Conservation (phyloP, 2,888 invertebrate species). For the Phragmatobia fuliginosa region DNA sequence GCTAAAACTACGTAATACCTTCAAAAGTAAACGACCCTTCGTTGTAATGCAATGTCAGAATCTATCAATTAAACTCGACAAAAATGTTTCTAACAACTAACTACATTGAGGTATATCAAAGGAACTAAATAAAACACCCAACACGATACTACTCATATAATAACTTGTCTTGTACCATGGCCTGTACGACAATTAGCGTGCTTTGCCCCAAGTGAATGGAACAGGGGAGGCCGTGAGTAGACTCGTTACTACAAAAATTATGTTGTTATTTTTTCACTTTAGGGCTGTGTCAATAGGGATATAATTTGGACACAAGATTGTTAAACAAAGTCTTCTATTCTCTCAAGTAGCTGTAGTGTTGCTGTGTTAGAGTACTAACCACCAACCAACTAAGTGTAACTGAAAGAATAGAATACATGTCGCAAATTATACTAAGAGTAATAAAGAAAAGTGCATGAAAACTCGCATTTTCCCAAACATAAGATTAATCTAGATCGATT, state of each 20-base stretch:
- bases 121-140: background rate
- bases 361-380: too few relatives aligned
- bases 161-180: conserved; percentile 26
- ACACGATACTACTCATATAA: background rate
- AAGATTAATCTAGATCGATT: too few relatives aligned
- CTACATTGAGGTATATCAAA: conserved; percentile 7
- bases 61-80: background rate
- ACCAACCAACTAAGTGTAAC: too few relatives aligned
- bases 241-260: background rate
- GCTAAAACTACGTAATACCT: too few relatives aligned
- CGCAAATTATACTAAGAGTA: too few relatives aligned
- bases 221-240: conserved; percentile 18
- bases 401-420: too few relatives aligned
- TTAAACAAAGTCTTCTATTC: too few relatives aligned
- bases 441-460: too few relatives aligned
- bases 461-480: too few relatives aligned
- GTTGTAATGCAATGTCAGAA: background rate
- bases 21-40: background rate
- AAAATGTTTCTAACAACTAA: conserved; percentile 33
- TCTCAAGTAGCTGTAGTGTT: too few relatives aligned
- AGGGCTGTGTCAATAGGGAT: background rate
- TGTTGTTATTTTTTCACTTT: background rate
- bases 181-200: conserved; percentile 38
- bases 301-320: background rate
- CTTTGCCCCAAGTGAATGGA: conserved; percentile 12